Conservation (phyloP, 2,888 invertebrate genomes). For the Cloeon dipterum region DNA sequence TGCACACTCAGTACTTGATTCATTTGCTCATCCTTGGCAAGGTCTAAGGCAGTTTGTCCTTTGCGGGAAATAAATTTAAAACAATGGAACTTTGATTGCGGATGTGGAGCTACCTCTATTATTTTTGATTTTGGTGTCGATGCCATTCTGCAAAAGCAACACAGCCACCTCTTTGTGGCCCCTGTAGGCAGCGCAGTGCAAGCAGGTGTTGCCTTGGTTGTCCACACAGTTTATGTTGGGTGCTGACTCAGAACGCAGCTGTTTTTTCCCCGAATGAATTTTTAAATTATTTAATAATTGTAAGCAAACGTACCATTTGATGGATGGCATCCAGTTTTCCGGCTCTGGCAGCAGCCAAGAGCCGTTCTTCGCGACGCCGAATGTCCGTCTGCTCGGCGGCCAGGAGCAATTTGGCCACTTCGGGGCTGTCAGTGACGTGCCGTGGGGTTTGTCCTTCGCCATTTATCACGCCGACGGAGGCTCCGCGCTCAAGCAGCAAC, state of each 20-base stretch:
- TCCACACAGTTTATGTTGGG: conserved; percentile 40
- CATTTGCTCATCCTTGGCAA: conserved; percentile 34
- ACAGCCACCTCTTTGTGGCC: conserved; percentile 38
- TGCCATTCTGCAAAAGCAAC: conserved; percentile 36
- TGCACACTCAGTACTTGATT: conserved; percentile 36
- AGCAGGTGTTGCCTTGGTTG: conserved; percentile 35
- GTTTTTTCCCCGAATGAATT: conserved; percentile 2
- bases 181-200: conserved; percentile 39
- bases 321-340: conserved; percentile 31
- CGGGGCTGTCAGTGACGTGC: conserved; percentile 29
- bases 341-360: conserved; percentile 34
- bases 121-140: conserved; percentile 34
- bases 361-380: conserved; percentile 24
- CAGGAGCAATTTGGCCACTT: conserved; percentile 28
- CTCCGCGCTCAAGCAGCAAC: conserved; percentile 31
- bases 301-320: conserved; percentile 31
- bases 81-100: too few relatives aligned
- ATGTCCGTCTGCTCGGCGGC: conserved; percentile 35
- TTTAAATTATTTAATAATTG: background rate
- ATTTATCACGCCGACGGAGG: conserved; percentile 36
- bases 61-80: too few relatives aligned
- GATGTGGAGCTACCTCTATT: conserved; percentile 31
- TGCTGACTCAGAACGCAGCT: conserved; percentile 30
- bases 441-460: conserved; percentile 35
- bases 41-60: conserved; percentile 37